Base-by-base conservation (phyloP, 2,888 invertebrate genomes). In the Oxytorus armatus region DNA sequence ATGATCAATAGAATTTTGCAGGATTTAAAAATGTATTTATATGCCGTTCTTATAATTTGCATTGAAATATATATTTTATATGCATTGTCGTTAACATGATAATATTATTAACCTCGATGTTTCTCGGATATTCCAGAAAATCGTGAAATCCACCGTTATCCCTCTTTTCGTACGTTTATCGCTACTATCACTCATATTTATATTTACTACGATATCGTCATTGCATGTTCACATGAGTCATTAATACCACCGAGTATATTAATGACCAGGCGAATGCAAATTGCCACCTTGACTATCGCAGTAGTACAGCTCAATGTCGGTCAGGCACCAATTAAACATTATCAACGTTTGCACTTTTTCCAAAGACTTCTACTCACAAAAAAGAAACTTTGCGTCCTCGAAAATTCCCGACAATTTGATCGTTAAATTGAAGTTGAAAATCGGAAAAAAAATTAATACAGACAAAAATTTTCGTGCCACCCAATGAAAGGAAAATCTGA, bases 291-390 rank as follows among this genome's bases (percentile, higher is more conserved):
- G 5, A 33, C 33, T 57, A 5, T 7, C 18, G 10, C 16, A 57
- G 55, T 57, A 33, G 33, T 33, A 57, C 11, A 57, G 16, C 14
- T 11, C 55, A 57, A 18, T 57, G 1, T 57, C 3, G 36, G 55
- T 18, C 55, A 33, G 55, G 33, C 55, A 10, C 16, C 25, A 11
- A n/a, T n/a, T n/a, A n/a, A n/a, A n/a, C n/a, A n/a, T n/a, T n/a
- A n/a, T n/a, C n/a, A n/a, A n/a, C n/a, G n/a, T n/a, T n/a, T n/a
- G n/a, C n/a, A n/a, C n/a, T n/a, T n/a, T n/a, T n/a, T n/a, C n/a
- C n/a, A n/a, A n/a, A n/a, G n/a, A n/a, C n/a, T n/a, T n/a, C n/a
- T n/a, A n/a, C n/a, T n/a, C n/a, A n/a, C n/a, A n/a, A n/a, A n/a
- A n/a, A n/a, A n/a, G n/a, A n/a, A n/a, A n/a, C n/a, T n/a, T n/a